Base-by-base conservation (phyloP, 2,797 vertebrate genomes). In the Allobates femoralis region DNA sequence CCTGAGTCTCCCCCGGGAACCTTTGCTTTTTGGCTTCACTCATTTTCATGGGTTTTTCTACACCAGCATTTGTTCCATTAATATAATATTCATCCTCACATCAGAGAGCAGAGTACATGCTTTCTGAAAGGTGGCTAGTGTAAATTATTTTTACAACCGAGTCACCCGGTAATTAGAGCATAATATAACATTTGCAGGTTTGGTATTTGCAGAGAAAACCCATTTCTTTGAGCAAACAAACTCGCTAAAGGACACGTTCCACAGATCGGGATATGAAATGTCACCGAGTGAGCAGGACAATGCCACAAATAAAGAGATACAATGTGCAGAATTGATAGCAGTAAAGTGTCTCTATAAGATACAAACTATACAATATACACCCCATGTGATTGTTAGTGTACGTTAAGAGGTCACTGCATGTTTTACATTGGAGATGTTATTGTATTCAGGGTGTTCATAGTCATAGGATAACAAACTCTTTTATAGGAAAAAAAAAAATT, bases 141-240 rank as follows among this genome's bases (percentile, higher is more conserved):
- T 71, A 56, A 56, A 56, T 73, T 28, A 34, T 51, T 21, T 28
- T 32, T 66, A 81, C 37, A 15, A 66, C 50, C 79, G 23, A 67
- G 79, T 81, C 62, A 66, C 21, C 26, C 46, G n/a, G 79, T 81
- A 81, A 81, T 69, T 81, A 67, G 30, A 79, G 41, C 11, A 78
- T 53, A 67, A 58, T 56, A 37, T 18, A 37, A 58, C 66, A 19
- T n/a, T 34, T 41, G 66, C 30, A 19, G 66, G 50, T 18, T 82
- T 82, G 66, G 66, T 71, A 82, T 82, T 82, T 82, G 51, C 66
- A 37, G 79, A 32, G 32, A 81, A 81, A 67, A 69, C 71, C 71
- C 37, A 81, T 81, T 67, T 67, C 64, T 67, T 51, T 62, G 60
- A 23, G 79, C 60, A 67, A 81, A 81, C 62, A 81, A 51, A 81